phyloP scores from a whole-genome alignment of 2,797 vertebrate species.

The Eidolon dupreanum region DNA sequence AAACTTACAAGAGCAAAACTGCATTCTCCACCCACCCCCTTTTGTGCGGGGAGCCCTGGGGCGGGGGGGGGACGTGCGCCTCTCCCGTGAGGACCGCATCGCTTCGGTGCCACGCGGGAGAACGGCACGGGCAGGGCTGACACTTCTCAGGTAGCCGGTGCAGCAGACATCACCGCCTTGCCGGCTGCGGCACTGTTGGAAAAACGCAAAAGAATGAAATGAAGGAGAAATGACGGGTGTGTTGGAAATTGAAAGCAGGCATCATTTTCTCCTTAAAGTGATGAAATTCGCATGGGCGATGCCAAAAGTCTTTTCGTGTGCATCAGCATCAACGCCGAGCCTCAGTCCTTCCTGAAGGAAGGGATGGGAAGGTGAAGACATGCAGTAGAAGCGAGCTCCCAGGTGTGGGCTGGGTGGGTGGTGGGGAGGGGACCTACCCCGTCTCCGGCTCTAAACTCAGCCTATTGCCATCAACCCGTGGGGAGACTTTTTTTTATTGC shows the following conservation, averaged over 20 bases:
- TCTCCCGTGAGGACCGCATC: accelerated
- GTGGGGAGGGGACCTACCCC: no score
- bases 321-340: neutral
- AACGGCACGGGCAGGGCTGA: accelerated
- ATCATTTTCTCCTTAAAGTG: slow-evolving; percentile 29
- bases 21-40: neutral
- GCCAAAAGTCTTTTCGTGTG: neutral
- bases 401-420: neutral
- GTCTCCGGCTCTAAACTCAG: neutral
- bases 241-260: neutral
- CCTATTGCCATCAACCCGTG: neutral
- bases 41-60: neutral
- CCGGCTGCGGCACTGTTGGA: neutral
- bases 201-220: neutral
- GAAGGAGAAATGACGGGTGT: neutral
- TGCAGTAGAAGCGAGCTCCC: neutral
- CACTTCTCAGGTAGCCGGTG: neutral
- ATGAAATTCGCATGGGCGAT: neutral
- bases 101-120: neutral
- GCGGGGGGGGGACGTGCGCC: neutral
- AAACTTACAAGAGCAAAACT: slow-evolving; percentile 28
- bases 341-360: neutral
- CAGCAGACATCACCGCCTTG: neutral
- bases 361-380: accelerated
- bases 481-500: neutral